Evolutionary conservation across 2,113 vertebrate species (phyloP).

Genomic region (Channa argus): DNA sequence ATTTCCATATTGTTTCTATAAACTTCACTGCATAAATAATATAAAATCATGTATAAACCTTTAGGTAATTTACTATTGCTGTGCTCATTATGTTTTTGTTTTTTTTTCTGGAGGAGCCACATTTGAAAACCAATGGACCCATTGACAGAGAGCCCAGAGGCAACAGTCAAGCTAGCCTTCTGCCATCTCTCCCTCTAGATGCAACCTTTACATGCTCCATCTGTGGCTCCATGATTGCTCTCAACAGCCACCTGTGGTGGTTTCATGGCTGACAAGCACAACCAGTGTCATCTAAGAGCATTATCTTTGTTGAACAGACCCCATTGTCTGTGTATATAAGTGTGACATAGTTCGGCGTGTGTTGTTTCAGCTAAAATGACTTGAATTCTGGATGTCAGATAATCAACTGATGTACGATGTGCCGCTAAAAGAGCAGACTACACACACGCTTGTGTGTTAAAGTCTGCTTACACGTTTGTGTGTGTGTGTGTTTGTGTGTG

Average conservation of each 20-base stretch:
- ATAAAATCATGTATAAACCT: background rate
- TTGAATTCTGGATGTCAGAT: background rate
- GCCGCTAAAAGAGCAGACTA: background rate
- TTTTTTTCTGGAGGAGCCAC: constrained; percentile 41
- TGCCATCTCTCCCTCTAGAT: constrained; percentile 58
- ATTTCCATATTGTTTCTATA: background rate
- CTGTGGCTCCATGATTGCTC: constrained; percentile 57
- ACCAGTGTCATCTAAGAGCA: constrained; percentile 7
- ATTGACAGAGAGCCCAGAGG: constrained; percentile 58
- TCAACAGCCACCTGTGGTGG: constrained; percentile 50
- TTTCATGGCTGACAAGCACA: constrained; percentile 21
- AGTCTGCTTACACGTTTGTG: background rate
- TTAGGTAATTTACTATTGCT: constrained; percentile 21
- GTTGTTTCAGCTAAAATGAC: background rate
- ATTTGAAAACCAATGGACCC: constrained; percentile 56
- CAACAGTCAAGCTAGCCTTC: constrained; percentile 54
- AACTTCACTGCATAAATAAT: constrained; percentile 3
- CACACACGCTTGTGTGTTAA: background rate
- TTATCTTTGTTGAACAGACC: constrained; percentile 15
- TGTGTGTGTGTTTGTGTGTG: background rate
- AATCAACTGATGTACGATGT: background rate
- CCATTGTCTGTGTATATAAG: background rate
- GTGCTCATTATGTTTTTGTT: constrained; percentile 47
- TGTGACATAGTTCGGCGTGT: background rate
- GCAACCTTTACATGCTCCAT: constrained; percentile 71